Evolutionary conservation across 2,888 invertebrate species (phyloP).

Genomic region (Euclidia mi): DNA sequence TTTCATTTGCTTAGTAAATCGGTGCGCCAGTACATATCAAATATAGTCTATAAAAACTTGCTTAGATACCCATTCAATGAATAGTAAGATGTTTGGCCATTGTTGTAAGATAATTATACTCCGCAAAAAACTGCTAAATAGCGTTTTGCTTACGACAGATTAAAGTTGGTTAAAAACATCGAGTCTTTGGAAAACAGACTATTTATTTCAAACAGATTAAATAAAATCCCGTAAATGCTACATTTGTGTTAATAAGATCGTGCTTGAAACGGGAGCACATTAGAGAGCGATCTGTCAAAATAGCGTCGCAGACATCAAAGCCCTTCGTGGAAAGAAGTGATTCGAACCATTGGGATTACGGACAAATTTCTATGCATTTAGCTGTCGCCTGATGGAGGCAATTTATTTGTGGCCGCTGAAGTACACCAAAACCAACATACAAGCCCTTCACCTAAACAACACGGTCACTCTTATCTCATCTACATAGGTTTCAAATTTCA

Average conservation of each 20-base stretch:
- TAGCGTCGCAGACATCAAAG: slow-evolving; percentile 62
- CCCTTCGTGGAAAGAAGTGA: slow-evolving; percentile 69
- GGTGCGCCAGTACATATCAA: background rate
- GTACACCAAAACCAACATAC: slow-evolving; percentile 32
- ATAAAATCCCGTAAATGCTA: background rate
- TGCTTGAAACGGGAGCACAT: slow-evolving; percentile 28
- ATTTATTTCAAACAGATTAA: background rate
- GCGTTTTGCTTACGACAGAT: slow-evolving; percentile 14
- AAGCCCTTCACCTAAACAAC: background rate
- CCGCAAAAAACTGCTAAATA: slow-evolving; percentile 10
- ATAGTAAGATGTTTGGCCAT: slow-evolving; percentile 21
- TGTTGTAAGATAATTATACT: slow-evolving; percentile 26
- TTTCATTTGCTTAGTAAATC: slow-evolving; percentile 1
- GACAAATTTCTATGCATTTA: slow-evolving; percentile 75
- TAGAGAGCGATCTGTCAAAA: slow-evolving; percentile 52
- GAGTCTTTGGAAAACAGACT: no score
- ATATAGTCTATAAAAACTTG: no score
- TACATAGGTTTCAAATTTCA: slow-evolving; percentile 49
- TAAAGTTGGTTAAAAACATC: no score
- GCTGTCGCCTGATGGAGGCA: slow-evolving; percentile 71
- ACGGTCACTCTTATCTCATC: slow-evolving; percentile 35
- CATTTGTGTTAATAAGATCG: background rate
- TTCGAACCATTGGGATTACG: slow-evolving; percentile 65
- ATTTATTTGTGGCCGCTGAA: slow-evolving; percentile 68
- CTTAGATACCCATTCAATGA: slow-evolving; percentile 11